These are phyloP conservation scores for Crypturellus undulatus DNA, from an alignment of 2,113 vertebrate species.

Conservation along the genomic window DNA sequence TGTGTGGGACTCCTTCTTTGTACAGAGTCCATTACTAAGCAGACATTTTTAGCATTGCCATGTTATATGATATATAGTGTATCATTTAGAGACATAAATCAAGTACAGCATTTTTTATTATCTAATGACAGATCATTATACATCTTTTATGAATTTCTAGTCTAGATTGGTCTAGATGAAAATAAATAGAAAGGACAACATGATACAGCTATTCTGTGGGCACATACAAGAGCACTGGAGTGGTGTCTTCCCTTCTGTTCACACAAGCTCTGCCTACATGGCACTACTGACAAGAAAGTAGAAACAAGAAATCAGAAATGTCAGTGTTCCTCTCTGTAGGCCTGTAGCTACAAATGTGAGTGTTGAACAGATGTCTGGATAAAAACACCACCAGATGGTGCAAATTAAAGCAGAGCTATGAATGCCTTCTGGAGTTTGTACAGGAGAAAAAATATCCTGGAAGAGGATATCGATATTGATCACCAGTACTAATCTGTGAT, in stretches of 20 bases:
- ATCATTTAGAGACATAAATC: background rate
- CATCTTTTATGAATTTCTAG: background rate
- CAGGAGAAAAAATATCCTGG: background rate
- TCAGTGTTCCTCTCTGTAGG: background rate
- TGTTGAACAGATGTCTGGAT: background rate
- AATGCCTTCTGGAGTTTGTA: background rate
- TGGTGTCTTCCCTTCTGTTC: accelerated
- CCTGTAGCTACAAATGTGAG: background rate
- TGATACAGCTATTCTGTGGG: background rate
- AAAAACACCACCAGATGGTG: background rate
- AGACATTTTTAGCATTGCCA: background rate
- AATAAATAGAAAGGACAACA: background rate
- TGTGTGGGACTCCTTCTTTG: background rate
- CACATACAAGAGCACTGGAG: background rate
- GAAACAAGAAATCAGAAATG: background rate
- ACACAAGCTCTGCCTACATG: accelerated
- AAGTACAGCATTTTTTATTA: accelerated
- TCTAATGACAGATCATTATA: background rate
- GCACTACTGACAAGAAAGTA: background rate
- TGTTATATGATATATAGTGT: background rate
- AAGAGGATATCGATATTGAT: conserved; percentile 5
- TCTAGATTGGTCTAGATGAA: background rate
- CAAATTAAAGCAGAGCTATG: background rate
- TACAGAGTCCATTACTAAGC: background rate
- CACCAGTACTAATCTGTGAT: background rate